Base-by-base conservation (phyloP, 2,113 vertebrate species). In the Marcusenius ussheri region DNA sequence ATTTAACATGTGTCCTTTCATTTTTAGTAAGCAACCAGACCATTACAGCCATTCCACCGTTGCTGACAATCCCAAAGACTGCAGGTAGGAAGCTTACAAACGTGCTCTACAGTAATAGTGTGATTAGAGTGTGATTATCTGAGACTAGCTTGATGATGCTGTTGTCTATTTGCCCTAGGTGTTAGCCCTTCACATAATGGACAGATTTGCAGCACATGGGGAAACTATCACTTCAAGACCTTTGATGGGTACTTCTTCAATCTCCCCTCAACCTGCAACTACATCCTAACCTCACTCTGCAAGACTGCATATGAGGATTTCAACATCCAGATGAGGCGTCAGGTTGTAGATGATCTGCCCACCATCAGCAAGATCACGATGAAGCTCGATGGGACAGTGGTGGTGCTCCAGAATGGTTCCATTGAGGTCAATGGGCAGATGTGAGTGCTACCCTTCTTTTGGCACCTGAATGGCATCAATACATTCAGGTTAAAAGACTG, bases 121-220 rank as follows among this genome's bases (percentile, higher is more conserved):
- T 50, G 39, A 31, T 49, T 77, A 31, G 5, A 27, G 15, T 39
- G 15, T 39, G 85, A 53, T 19, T 1, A 39, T 31, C 70, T 53
- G 31, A 77, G 6, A 7, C 49, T 89, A 49, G 53, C 50, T 2
- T 89, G 7, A 21, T 9, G 70, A 10, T 24, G 74, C 17, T 56
- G 77, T 27, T 74, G 47, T 89, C 9, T 42, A 11, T 42, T 49
- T 58, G 10, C 90, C 39, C 0, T 95, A 98, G 97, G 95, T 89
- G 92, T 92, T 91, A 95, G 92, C 46, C 91, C 94, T 0, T 94
- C 92, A 27, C 97, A 97, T 93, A 97, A 96, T 0, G 94, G 94
- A 15, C 96, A 93, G 31, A 95, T 98, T 4, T 99, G 98, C 94
- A 98, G 97, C 91, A 97, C 97, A 0, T 98, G 97, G 98, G 97